These are phyloP conservation scores for Scelioninae gen. 1 DNA, from an alignment of 2,888 invertebrate species.

Conservation along the genomic window DNA sequence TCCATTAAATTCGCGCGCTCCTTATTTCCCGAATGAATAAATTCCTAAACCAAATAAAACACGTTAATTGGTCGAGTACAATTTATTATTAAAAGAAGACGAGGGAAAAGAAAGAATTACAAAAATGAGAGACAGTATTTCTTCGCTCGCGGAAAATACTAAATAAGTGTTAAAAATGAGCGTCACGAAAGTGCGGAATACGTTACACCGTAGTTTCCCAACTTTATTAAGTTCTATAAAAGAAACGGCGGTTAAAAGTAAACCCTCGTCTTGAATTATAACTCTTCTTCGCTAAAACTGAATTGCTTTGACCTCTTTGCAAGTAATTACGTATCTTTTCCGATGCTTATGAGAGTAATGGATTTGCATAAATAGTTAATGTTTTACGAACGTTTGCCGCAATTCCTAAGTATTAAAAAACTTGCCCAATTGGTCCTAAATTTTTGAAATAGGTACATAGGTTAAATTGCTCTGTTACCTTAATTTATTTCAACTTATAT, in stretches of 20 bases:
- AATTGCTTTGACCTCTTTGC: slow-evolving; percentile 73
- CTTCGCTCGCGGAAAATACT: slow-evolving; percentile 39
- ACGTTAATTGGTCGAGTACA: slow-evolving; percentile 22
- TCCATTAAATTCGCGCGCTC: too few species aligned
- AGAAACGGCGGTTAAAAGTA: slow-evolving; percentile 64
- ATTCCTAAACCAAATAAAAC: slow-evolving; percentile 40
- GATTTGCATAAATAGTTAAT: slow-evolving; percentile 46
- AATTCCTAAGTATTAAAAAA: slow-evolving; percentile 7
- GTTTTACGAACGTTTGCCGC: slow-evolving; percentile 13
- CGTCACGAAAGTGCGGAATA: slow-evolving; percentile 60
- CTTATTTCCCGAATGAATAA: slow-evolving; percentile 36
- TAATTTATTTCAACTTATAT: slow-evolving; percentile 1
- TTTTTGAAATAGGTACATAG: not conserved
- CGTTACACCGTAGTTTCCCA: slow-evolving; percentile 65
- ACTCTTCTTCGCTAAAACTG: slow-evolving; percentile 58
- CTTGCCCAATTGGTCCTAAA: not conserved
- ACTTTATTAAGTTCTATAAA: slow-evolving; percentile 72
- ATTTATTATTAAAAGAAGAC: slow-evolving; percentile 39
- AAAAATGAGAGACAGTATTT: slow-evolving; percentile 46
- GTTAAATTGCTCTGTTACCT: too few species aligned
- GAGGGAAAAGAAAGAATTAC: slow-evolving; percentile 7
- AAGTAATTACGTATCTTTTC: slow-evolving; percentile 46
- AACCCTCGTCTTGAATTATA: slow-evolving; percentile 63
- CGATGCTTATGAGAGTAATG: slow-evolving; percentile 32
- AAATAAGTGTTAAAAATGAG: slow-evolving; percentile 61